A percentile compares a stretch with the other conserved stretches of the same genome.
Evolutionary conservation across 2,888 invertebrate species (phyloP).

Genomic region (Heliconius aoede): DNA sequence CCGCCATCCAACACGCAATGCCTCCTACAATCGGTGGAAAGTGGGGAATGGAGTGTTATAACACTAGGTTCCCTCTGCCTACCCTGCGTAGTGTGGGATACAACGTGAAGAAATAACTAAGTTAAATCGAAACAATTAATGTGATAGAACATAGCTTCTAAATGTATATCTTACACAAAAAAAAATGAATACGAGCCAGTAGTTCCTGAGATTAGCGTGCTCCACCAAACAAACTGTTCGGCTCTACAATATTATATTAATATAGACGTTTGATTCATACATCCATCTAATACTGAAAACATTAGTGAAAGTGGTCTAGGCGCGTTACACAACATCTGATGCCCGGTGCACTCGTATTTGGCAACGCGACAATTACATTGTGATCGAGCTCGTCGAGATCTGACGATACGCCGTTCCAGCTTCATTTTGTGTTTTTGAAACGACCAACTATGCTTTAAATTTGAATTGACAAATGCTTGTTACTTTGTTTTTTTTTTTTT

Average conservation of each 20-base stretch:
- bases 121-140: too few species aligned
- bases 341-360: slow-evolving; percentile 42
- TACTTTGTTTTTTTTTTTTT: background rate
- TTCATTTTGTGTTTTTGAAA: slow-evolving; percentile 14
- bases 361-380: slow-evolving; percentile 45
- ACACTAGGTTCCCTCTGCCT: too few species aligned
- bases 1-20: too few species aligned
- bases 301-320: slow-evolving; percentile 48
- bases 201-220: background rate
- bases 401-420: slow-evolving; percentile 27
- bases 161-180: too few species aligned
- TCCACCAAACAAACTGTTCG: background rate
- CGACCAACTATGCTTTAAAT: background rate
- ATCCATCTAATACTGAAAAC: slow-evolving; percentile 41
- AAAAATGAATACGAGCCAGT: background rate
- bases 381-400: slow-evolving; percentile 39
- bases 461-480: background rate
- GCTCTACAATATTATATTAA: background rate
- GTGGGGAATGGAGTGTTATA: too few species aligned
- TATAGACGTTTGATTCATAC: background rate
- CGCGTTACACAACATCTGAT: slow-evolving; percentile 47
- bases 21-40: too few species aligned
- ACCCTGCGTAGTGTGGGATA: too few species aligned
- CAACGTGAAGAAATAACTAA: too few species aligned
- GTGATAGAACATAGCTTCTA: too few species aligned